These are phyloP conservation scores for Chaetoderma sp. DNA, from an alignment of 2,888 invertebrate genomes.

Conservation along the genomic window DNA sequence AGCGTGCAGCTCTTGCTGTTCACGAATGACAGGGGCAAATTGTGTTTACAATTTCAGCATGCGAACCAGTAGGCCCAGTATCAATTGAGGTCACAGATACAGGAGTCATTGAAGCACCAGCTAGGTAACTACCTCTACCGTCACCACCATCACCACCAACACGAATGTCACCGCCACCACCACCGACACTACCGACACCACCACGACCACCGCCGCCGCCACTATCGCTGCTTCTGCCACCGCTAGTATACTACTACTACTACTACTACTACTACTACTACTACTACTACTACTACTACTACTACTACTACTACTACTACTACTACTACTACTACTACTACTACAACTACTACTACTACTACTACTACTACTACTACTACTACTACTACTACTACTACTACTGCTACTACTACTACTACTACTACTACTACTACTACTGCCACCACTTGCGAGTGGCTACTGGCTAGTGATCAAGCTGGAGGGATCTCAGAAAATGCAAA, in stretches of 20 bases:
- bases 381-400: conserved; percentile 11
- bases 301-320: conserved; percentile 20
- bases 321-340: conserved; percentile 18
- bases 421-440: conserved; percentile 6
- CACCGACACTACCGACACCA: too few species aligned
- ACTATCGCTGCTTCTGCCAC: too few species aligned
- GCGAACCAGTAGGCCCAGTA: too few species aligned
- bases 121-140: not conserved
- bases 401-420: conserved; percentile 18
- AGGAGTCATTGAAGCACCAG: too few species aligned
- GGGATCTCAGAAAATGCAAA: too few species aligned
- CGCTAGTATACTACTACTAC: too few species aligned
- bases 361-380: conserved; percentile 12
- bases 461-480: not conserved
- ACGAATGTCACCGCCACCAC: too few species aligned
- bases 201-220: conserved; percentile 5
- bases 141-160: conserved; percentile 2
- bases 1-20: too few species aligned
- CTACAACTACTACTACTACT: conserved; percentile 16
- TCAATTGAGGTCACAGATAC: too few species aligned
- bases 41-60: too few species aligned
- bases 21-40: too few species aligned
- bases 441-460: not conserved
- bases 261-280: conserved; percentile 18
- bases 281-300: conserved; percentile 7